Conservation (phyloP, 2,888 invertebrate genomes). For the Thera obeliscata region DNA sequence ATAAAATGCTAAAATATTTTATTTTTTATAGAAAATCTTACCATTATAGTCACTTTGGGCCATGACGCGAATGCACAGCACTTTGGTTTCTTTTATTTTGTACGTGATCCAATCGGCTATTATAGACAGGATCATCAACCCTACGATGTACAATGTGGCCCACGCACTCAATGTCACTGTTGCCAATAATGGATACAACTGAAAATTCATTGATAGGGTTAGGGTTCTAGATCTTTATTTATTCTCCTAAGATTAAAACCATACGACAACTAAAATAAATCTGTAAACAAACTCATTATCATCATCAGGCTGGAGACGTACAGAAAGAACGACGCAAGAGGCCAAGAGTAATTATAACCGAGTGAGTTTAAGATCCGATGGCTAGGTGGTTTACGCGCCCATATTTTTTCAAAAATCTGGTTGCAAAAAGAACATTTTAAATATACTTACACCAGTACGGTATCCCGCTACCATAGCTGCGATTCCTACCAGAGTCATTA, state of each 20-base stretch:
- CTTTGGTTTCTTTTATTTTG: slow-evolving; percentile 48
- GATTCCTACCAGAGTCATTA: slow-evolving; percentile 51
- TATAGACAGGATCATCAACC: slow-evolving; percentile 41
- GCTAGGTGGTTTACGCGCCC: too few species aligned
- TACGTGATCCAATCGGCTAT: slow-evolving; percentile 47
- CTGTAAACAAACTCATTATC: too few species aligned
- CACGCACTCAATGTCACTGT: slow-evolving; percentile 32
- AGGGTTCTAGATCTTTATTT: too few species aligned
- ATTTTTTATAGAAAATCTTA: slow-evolving; percentile 29
- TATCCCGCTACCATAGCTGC: slow-evolving; percentile 45
- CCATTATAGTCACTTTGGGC: slow-evolving; percentile 45
- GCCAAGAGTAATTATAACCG: too few species aligned
- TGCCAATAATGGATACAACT: slow-evolving; percentile 37
- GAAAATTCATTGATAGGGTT: slow-evolving; percentile 16
- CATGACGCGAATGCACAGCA: slow-evolving; percentile 47
- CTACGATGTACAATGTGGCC: slow-evolving; percentile 44
- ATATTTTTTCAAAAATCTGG: too few species aligned
- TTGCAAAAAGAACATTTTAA: too few species aligned
- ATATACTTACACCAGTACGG: slow-evolving; percentile 42
- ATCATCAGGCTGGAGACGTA: too few species aligned
- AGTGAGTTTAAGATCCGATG: too few species aligned
- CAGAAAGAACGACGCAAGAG: too few species aligned
- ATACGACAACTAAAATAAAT: too few species aligned
- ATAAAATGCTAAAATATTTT: too few species aligned
- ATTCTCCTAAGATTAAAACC: too few species aligned